phyloP scores from a whole-genome alignment of 1,140 invertebrate genomes.

The Acyrthosiphon pisum region DNA sequence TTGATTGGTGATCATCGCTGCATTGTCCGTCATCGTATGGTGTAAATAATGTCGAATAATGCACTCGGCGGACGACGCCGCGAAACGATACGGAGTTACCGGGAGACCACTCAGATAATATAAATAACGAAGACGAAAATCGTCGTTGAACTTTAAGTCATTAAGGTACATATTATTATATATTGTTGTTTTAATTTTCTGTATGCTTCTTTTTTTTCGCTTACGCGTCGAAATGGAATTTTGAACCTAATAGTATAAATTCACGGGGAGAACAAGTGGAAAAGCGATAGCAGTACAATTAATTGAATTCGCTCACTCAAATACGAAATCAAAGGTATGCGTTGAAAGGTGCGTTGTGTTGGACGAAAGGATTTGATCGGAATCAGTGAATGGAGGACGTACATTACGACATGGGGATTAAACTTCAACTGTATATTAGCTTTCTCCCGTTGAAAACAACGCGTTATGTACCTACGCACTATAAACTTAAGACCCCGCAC shows the following conservation, averaged over 20 bases:
- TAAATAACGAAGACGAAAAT: background rate
- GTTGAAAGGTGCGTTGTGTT: background rate
- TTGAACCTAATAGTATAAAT: background rate
- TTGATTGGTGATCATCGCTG: background rate
- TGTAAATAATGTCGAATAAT: background rate
- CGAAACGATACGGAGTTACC: background rate
- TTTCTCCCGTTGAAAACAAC: background rate
- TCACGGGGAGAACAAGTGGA: background rate
- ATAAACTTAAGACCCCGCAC: background rate
- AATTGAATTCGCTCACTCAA: background rate
- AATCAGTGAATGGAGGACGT: background rate
- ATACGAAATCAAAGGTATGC: background rate
- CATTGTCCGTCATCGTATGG: background rate
- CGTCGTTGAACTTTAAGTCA: background rate
- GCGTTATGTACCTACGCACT: too few relatives aligned
- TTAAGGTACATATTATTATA: too few relatives aligned
- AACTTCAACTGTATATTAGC: background rate
- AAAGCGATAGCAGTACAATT: background rate
- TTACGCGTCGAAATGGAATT: background rate
- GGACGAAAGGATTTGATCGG: background rate
- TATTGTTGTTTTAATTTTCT: background rate
- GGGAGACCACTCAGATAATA: background rate
- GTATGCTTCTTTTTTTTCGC: background rate
- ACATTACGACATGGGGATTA: background rate
- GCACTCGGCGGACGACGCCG: background rate